Evolutionary conservation across 2,797 vertebrate species (phyloP).

Genomic region (Meriones psammophilus): DNA sequence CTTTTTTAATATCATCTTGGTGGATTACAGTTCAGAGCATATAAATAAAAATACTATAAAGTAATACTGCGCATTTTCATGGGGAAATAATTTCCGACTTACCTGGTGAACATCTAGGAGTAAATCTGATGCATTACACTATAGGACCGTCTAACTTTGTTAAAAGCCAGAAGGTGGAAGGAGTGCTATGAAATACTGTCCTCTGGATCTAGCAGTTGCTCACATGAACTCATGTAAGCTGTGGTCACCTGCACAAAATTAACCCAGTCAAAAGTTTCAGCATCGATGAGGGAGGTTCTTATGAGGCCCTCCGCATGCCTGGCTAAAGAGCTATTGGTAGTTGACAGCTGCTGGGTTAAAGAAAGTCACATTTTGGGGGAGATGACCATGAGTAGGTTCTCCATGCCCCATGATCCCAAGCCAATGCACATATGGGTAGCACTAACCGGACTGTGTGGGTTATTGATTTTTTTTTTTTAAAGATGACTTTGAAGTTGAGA

Average conservation of each 20-base stretch:
- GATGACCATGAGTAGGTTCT: not conserved
- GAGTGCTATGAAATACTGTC: not conserved
- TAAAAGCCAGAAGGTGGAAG: not conserved
- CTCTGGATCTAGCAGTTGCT: too few species aligned
- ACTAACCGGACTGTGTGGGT: not conserved
- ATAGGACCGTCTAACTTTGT: not conserved
- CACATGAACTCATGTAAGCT: not conserved
- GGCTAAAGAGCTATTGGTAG: not conserved
- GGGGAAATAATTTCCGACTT: not conserved
- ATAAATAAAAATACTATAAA: not conserved
- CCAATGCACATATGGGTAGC: not conserved
- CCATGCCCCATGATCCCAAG: not conserved
- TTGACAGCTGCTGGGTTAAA: too few species aligned
- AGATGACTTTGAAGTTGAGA: not conserved
- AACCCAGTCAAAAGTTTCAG: not conserved
- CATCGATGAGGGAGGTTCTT: not conserved
- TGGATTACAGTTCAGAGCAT: not conserved
- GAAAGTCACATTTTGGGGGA: not conserved
- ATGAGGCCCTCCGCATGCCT: not conserved
- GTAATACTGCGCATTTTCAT: not conserved
- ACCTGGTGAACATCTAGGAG: not conserved
- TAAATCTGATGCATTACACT: not conserved
- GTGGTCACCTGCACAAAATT: not conserved
- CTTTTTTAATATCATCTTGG: not conserved
- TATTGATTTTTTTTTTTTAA: not conserved